Conservation (phyloP, 2,888 invertebrate genomes). For the Dolichomitus sp. region DNA sequence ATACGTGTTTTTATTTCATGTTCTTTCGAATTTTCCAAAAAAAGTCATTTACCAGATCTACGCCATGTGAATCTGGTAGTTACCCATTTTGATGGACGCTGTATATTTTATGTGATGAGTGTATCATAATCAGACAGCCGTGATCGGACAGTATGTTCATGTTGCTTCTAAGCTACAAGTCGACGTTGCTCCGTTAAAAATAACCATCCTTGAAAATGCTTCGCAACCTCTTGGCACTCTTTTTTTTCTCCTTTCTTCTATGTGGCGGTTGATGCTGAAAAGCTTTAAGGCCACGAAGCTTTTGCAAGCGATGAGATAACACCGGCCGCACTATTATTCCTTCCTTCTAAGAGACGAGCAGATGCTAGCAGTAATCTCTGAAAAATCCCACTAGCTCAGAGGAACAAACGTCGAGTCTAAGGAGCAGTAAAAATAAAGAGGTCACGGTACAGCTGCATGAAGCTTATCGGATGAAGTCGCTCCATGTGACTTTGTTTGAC, state of each 20-base stretch:
- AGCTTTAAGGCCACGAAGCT: conserved; percentile 32
- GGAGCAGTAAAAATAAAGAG: conserved; percentile 6
- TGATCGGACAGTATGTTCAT: conserved; percentile 32
- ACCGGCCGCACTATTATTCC: conserved; percentile 46
- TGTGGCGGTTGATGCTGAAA: conserved; percentile 30
- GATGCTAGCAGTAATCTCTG: conserved; percentile 45
- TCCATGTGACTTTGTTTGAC: background rate
- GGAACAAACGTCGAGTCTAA: conserved; percentile 6
- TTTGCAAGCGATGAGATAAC: conserved; percentile 61
- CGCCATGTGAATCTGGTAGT: too few species aligned
- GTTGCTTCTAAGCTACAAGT: conserved; percentile 21
- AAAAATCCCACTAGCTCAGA: conserved; percentile 39
- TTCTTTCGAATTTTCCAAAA: too few species aligned
- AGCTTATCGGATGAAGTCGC: conserved; percentile 28
- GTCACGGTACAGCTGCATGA: conserved; percentile 25
- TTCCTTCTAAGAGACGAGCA: conserved; percentile 29
- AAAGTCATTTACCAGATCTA: too few species aligned
- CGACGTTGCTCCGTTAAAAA: conserved; percentile 48
- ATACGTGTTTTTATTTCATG: too few species aligned
- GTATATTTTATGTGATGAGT: background rate
- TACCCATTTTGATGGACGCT: background rate
- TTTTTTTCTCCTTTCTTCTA: conserved; percentile 26
- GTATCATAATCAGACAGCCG: conserved; percentile 9
- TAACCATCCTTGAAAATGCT: conserved; percentile 45
- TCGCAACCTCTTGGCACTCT: conserved; percentile 20